Evolutionary conservation across 2,797 vertebrate species (phyloP).

Genomic region (Aldrovandia affinis): DNA sequence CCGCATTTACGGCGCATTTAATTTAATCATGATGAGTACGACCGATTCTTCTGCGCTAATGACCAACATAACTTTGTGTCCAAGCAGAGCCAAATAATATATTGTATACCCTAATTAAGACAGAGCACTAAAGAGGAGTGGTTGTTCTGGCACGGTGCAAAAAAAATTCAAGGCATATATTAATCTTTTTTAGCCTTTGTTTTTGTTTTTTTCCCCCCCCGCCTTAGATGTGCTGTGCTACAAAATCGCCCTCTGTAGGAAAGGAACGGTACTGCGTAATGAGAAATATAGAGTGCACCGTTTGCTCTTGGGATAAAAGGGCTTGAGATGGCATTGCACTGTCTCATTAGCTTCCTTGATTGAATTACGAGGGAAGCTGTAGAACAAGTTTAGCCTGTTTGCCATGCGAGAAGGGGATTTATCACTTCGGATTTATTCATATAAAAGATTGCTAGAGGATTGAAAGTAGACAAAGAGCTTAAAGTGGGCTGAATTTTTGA

Average conservation of each 20-base stretch:
- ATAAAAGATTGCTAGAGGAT: conserved; percentile 13
- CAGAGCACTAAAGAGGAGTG: conserved; percentile 41
- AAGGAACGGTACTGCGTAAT: conserved; percentile 45
- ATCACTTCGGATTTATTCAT: conserved; percentile 24
- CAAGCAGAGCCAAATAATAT: conserved; percentile 42
- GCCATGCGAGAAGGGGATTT: conserved; percentile 30
- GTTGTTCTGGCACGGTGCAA: conserved; percentile 28
- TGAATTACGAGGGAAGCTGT: conserved; percentile 27
- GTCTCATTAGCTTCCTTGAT: conserved; percentile 30
- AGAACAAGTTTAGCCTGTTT: conserved; percentile 29
- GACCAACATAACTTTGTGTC: conserved; percentile 43
- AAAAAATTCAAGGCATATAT: conserved; percentile 32
- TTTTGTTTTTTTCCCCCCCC: background rate
- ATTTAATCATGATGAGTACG: conserved; percentile 49
- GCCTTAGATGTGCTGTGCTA: conserved; percentile 48
- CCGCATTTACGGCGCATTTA: conserved; percentile 28
- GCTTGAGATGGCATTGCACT: conserved; percentile 31
- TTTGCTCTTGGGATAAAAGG: conserved; percentile 45
- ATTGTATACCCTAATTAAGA: conserved; percentile 48
- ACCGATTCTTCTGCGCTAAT: conserved; percentile 42
- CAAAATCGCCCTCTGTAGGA: conserved; percentile 76
- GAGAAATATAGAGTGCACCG: conserved; percentile 6
- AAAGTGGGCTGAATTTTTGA: background rate
- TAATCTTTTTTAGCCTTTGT: background rate
- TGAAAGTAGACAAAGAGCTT: conserved; percentile 8